These are phyloP conservation scores for Pollimyrus isidori DNA, from an alignment of 2,113 vertebrate genomes.

Conservation along the genomic window DNA sequence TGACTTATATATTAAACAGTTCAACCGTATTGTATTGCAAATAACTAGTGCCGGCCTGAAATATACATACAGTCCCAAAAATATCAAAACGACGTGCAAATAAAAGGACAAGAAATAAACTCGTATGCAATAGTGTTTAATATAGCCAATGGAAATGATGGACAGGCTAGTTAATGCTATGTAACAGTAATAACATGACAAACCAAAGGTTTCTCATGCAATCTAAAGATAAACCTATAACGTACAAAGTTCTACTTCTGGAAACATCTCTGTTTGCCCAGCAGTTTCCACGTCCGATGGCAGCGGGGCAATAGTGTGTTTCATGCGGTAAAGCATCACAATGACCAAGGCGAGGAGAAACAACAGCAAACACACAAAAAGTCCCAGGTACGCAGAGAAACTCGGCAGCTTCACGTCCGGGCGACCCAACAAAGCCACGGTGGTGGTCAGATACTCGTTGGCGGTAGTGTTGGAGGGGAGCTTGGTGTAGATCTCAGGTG, in stretches of 20 bases:
- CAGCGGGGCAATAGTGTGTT: conserved; percentile 39
- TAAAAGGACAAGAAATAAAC: background rate
- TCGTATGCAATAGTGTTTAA: background rate
- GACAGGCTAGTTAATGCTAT: background rate
- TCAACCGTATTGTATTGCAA: background rate
- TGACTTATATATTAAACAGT: background rate
- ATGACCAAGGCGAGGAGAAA: conserved; percentile 38
- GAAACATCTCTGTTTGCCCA: conserved; percentile 33
- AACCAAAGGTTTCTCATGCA: background rate
- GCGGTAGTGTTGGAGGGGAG: conserved; percentile 19
- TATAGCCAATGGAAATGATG: background rate
- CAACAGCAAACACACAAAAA: conserved; percentile 40
- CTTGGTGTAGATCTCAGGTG: conserved; percentile 22
- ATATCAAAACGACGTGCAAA: background rate
- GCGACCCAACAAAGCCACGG: conserved; percentile 25
- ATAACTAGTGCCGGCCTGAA: background rate
- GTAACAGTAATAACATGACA: background rate
- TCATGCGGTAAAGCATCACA: conserved; percentile 45
- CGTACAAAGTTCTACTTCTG: conserved; percentile 34
- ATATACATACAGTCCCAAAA: background rate
- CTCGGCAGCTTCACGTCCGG: conserved; percentile 31
- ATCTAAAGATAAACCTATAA: background rate
- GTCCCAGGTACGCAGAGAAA: conserved; percentile 39
- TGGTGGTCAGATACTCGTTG: conserved; percentile 27
- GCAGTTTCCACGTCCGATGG: conserved; percentile 35